Evolutionary conservation across 2,113 vertebrate species (phyloP).

Genomic region (Lonchura striata): DNA sequence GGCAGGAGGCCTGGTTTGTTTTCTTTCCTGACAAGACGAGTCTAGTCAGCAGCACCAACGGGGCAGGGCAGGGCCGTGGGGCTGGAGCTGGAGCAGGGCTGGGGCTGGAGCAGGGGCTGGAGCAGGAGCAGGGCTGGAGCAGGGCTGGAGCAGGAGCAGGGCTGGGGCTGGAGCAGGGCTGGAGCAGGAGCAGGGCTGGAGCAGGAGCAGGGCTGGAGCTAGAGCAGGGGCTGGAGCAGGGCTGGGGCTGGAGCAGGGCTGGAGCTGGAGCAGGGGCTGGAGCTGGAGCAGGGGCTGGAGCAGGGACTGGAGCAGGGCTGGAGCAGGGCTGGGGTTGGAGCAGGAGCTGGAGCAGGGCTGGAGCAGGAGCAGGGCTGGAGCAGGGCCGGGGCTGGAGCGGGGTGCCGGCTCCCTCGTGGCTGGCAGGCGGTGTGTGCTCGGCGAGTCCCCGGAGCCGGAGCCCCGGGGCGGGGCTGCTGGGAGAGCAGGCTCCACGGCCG

Average conservation of each 20-base stretch:
- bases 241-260: too few relatives aligned
- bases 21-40: background rate
- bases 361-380: too few relatives aligned
- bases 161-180: too few relatives aligned
- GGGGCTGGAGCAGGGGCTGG: too few relatives aligned
- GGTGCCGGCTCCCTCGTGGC: background rate
- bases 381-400: background rate
- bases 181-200: too few relatives aligned
- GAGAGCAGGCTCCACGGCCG: background rate
- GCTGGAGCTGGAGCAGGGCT: too few relatives aligned
- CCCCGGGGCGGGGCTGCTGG: background rate
- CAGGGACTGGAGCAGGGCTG: rapidly evolving
- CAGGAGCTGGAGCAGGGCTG: too few relatives aligned
- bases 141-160: rapidly evolving
- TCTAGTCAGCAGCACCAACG: rapidly evolving
- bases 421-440: background rate
- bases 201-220: too few relatives aligned
- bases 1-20: background rate
- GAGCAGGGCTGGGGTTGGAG: too few relatives aligned
- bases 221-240: background rate
- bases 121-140: too few relatives aligned
- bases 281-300: background rate
- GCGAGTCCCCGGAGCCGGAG: rapidly evolving
- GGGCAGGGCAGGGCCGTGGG: background rate
- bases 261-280: too few relatives aligned